Conservation (phyloP, 1,140 invertebrate genomes). For the Delia radicum region DNA sequence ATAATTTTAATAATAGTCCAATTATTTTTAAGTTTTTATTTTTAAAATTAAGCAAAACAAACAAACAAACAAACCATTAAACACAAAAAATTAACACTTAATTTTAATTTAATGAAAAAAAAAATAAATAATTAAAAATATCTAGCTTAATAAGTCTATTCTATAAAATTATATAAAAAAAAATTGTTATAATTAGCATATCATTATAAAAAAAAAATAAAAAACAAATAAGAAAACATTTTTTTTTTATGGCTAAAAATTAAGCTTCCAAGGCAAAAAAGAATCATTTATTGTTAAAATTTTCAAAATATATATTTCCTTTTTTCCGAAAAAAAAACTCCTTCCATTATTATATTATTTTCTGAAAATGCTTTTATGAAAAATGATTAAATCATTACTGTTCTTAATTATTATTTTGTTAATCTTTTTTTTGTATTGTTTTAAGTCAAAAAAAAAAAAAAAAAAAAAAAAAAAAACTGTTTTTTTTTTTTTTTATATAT, state of each 20-base stretch:
- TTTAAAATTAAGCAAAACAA: constrained; percentile 22
- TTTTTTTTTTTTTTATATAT: constrained; percentile 32
- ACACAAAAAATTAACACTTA: background rate
- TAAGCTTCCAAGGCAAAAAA: too few relatives aligned
- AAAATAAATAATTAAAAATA: too few relatives aligned
- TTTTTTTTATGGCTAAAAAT: constrained; percentile 1
- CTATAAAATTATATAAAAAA: constrained; percentile 26
- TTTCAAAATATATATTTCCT: background rate
- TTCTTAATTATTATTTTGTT: constrained; percentile 7
- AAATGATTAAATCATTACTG: constrained; percentile 15
- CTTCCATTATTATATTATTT: constrained; percentile 4
- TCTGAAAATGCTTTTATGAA: background rate
- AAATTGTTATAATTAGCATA: constrained; percentile 29
- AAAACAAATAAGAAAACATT: constrained; percentile 8
- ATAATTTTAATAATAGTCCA: constrained; percentile 24
- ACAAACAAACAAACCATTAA: constrained; percentile 3
- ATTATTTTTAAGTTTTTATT: constrained; percentile 10
- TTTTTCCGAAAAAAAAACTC: background rate
- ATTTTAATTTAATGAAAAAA: background rate
- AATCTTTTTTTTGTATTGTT: constrained; percentile 30
- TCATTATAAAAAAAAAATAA: constrained; percentile 20
- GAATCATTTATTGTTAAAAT: background rate
- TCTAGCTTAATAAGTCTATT: background rate
- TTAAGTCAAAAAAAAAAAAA: background rate
- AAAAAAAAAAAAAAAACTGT: too few relatives aligned